A percentile compares a stretch with the other conserved stretches of the same genome.
Conservation (phyloP, 2,888 invertebrate species). For the Tanypteryx hageni region DNA sequence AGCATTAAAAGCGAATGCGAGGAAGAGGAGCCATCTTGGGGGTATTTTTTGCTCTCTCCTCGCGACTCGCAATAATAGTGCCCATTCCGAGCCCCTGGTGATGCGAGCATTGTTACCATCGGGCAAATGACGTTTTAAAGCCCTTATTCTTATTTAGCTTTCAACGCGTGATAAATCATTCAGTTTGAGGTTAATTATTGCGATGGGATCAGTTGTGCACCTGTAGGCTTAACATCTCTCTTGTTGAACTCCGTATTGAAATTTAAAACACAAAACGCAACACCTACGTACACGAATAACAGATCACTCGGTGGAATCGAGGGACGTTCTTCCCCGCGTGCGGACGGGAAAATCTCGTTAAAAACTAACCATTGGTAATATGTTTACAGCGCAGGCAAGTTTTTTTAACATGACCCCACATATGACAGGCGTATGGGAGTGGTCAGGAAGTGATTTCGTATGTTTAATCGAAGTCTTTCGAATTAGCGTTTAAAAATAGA, state of each 20-base stretch:
- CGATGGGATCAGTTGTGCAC: background rate
- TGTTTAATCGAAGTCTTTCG: background rate
- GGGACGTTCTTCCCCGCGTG: background rate
- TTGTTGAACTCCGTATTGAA: background rate
- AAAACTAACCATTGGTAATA: background rate
- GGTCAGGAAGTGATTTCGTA: background rate
- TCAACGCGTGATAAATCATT: conserved; percentile 21
- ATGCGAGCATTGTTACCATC: conserved; percentile 1
- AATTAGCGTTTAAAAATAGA: conserved; percentile 23
- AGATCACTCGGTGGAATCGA: background rate
- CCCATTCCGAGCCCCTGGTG: conserved; percentile 17
- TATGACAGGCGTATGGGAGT: background rate
- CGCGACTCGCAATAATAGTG: background rate
- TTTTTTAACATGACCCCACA: no score
- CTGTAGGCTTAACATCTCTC: conserved; percentile 11
- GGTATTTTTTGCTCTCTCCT: no score
- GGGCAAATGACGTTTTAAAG: background rate
- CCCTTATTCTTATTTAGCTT: background rate
- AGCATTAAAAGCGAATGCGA: no score
- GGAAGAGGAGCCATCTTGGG: no score
- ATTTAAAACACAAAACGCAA: background rate
- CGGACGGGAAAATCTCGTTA: background rate
- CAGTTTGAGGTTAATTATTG: background rate
- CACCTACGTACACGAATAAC: background rate
- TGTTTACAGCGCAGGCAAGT: background rate